These are phyloP conservation scores for Carettochelys insculpta DNA, from an alignment of 2,113 vertebrate genomes.

Conservation along the genomic window DNA sequence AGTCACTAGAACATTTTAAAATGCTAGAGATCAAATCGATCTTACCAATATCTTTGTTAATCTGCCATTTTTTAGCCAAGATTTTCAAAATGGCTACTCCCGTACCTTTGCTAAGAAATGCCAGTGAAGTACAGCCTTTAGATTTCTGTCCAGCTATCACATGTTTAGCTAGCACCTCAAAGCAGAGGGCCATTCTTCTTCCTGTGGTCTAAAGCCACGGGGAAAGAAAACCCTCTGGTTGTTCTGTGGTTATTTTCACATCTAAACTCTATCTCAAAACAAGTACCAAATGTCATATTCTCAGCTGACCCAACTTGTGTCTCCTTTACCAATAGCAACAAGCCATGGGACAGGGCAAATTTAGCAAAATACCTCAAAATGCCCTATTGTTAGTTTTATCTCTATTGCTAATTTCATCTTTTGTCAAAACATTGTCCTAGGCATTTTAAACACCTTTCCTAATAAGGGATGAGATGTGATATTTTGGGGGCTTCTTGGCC, in stretches of 20 bases:
- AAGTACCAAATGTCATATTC: background rate
- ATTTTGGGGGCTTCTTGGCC: too few species aligned
- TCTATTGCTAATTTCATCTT: too few species aligned
- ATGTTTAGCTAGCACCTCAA: background rate
- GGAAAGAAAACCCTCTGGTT: background rate
- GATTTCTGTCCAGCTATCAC: too few species aligned
- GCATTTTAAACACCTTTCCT: background rate
- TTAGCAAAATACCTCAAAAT: background rate
- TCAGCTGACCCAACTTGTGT: background rate
- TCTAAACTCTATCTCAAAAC: background rate
- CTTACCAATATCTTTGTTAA: rapidly evolving
- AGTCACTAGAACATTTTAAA: background rate
- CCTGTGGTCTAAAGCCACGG: background rate
- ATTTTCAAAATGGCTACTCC: background rate
- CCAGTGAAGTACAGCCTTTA: rapidly evolving
- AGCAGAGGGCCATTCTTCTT: background rate
- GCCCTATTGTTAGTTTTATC: background rate
- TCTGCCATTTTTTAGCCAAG: background rate
- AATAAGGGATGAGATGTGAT: too few species aligned
- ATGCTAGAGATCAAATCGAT: rapidly evolving
- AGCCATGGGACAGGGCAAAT: background rate
- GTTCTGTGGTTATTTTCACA: background rate
- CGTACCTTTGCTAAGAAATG: background rate
- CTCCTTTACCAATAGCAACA: background rate
- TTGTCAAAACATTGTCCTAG: background rate